A percentile compares a stretch with the other conserved stretches of the same genome.
Conservation (phyloP, 1,140 invertebrate genomes). For the Aphaenogaster floridana region DNA sequence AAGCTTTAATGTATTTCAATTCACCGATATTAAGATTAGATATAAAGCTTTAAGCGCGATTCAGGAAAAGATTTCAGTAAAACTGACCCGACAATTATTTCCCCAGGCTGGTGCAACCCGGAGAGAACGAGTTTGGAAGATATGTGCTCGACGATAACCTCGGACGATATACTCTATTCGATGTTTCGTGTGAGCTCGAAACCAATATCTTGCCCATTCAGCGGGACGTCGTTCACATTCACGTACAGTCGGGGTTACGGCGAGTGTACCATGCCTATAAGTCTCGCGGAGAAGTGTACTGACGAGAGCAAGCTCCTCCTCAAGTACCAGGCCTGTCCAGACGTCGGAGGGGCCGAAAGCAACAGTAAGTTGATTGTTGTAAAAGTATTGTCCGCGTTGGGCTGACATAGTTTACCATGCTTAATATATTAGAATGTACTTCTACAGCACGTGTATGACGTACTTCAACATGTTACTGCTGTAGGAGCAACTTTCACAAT, state of each 20-base stretch:
- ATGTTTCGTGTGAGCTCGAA: slow-evolving; percentile 91
- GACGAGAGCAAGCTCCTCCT: slow-evolving; percentile 89
- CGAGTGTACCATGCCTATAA: slow-evolving; percentile 88
- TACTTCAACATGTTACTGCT: background rate
- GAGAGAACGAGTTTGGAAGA: slow-evolving; percentile 84
- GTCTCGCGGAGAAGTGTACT: slow-evolving; percentile 89
- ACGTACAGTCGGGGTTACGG: slow-evolving; percentile 90
- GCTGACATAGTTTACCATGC: background rate
- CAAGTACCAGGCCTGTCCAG: slow-evolving; percentile 90
- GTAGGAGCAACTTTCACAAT: background rate
- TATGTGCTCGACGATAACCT: slow-evolving; percentile 90
- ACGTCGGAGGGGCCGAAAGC: slow-evolving; percentile 88
- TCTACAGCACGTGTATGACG: background rate
- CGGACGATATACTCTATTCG: slow-evolving; percentile 91
- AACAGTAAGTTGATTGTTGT: slow-evolving; percentile 81
- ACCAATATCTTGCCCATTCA: slow-evolving; percentile 91
- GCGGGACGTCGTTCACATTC: slow-evolving; percentile 92
- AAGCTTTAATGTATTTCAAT: background rate
- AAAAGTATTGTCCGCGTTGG: slow-evolving; percentile 1
- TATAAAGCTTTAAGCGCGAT: background rate
- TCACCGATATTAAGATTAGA: background rate
- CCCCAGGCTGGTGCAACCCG: slow-evolving; percentile 88
- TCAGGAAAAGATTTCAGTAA: background rate
- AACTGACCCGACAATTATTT: background rate
- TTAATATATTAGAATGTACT: background rate